These are phyloP conservation scores for Teleiodes luculella DNA, from an alignment of 2,888 invertebrate genomes.

Conservation along the genomic window DNA sequence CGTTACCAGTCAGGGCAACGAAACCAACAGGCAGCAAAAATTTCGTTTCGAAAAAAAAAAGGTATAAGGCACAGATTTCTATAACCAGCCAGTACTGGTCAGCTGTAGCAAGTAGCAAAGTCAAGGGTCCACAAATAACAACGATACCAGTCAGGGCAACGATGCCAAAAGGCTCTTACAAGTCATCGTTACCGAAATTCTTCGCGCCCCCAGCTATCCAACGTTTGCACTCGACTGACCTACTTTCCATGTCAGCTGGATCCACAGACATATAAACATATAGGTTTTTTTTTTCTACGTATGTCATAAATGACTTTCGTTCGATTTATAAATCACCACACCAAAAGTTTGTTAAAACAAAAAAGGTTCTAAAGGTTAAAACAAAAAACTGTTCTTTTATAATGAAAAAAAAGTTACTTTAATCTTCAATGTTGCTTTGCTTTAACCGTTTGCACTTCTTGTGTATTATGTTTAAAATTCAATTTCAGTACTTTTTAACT, in stretches of 20 bases:
- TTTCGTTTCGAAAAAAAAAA: too few species aligned
- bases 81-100: too few species aligned
- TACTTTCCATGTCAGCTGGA: slow-evolving; percentile 21
- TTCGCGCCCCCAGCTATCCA: slow-evolving; percentile 13
- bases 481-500: too few species aligned
- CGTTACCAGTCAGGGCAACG: neutral
- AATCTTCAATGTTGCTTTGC: too few species aligned
- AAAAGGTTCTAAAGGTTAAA: too few species aligned
- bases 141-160: neutral
- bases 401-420: too few species aligned
- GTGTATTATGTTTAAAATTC: too few species aligned
- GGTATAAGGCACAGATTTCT: neutral
- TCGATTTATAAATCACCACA: too few species aligned
- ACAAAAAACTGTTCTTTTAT: too few species aligned
- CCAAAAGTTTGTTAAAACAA: too few species aligned
- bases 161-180: slow-evolving; percentile 1
- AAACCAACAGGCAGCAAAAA: neutral
- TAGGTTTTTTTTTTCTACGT: neutral
- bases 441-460: too few species aligned
- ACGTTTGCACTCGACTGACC: slow-evolving; percentile 19
- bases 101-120: neutral
- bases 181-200: slow-evolving; percentile 15
- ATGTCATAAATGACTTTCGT: neutral
- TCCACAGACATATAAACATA: neutral
- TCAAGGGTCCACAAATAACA: slow-evolving; percentile 1